Evolutionary conservation across 2,888 invertebrate genomes (phyloP).

Genomic region (Latheticus oryzae): DNA sequence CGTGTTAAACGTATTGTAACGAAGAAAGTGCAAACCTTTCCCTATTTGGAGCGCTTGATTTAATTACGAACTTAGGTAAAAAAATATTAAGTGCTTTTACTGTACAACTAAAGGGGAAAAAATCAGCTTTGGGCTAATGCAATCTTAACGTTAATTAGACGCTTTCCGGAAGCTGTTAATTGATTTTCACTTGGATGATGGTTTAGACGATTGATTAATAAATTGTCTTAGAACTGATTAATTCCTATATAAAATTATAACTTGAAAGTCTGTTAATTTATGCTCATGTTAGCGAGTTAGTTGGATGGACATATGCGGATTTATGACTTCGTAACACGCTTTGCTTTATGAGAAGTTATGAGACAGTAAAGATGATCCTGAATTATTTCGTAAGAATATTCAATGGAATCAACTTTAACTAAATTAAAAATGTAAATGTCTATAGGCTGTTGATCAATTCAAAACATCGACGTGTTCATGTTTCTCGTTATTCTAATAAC

Average conservation of each 20-base stretch:
- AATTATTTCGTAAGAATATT: too few species aligned
- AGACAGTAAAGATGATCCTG: too few species aligned
- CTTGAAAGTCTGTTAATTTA: too few species aligned
- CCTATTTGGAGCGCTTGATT: constrained; percentile 29
- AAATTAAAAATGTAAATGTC: too few species aligned
- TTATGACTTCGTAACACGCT: too few species aligned
- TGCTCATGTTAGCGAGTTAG: too few species aligned
- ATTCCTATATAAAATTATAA: too few species aligned
- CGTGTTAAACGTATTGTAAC: constrained; percentile 8
- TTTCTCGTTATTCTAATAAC: constrained; percentile 15
- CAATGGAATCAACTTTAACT: too few species aligned
- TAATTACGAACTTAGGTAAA: constrained; percentile 20
- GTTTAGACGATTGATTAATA: constrained; percentile 4
- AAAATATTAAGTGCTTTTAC: constrained; percentile 20
- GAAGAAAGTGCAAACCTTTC: constrained; percentile 24
- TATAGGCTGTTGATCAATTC: too few species aligned
- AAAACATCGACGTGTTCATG: constrained; percentile 23
- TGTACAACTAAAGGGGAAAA: background rate
- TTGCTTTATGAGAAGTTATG: too few species aligned
- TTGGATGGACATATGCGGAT: too few species aligned
- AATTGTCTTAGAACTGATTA: too few species aligned
- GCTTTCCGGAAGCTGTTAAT: constrained; percentile 13
- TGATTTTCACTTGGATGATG: constrained; percentile 10
- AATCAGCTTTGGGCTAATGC: constrained; percentile 13
- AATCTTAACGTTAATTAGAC: constrained; percentile 11